Percentiles rank a stretch among this genome's conserved stretches.
Evolutionary conservation across 1,140 invertebrate genomes (phyloP).

Genomic region (Drosophila sp.): DNA sequence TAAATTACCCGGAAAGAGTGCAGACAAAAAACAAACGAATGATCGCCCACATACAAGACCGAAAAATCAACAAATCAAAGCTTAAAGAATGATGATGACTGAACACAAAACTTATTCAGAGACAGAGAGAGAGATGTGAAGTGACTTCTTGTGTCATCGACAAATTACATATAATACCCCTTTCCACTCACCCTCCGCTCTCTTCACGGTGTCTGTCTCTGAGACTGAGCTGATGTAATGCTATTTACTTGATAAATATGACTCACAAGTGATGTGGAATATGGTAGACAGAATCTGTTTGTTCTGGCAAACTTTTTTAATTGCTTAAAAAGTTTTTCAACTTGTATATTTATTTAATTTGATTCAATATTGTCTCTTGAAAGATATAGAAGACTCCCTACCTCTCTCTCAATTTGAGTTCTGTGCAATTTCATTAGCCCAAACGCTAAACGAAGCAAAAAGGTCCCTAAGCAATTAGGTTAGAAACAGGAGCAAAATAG

Average conservation of each 20-base stretch:
- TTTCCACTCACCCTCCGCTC: neutral
- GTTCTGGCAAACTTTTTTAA: slow-evolving; percentile 2
- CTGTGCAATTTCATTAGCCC: slow-evolving; percentile 4
- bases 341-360: neutral
- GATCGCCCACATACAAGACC: slow-evolving; percentile 31
- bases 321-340: neutral
- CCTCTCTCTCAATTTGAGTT: neutral
- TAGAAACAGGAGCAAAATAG: slow-evolving; percentile 3
- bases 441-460: slow-evolving; percentile 7
- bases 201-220: neutral
- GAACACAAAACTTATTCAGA: slow-evolving; percentile 25
- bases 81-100: slow-evolving; percentile 45
- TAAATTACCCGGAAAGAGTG: neutral
- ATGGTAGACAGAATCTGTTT: neutral
- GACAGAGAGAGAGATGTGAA: slow-evolving; percentile 19
- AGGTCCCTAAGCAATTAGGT: slow-evolving; percentile 13
- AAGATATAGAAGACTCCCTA: neutral
- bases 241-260: neutral
- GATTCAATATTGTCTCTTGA: slow-evolving; percentile 6
- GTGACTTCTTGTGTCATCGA: slow-evolving; percentile 44
- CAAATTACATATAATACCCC: slow-evolving; percentile 39
- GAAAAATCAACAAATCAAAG: slow-evolving; percentile 27
- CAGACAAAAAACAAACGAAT: slow-evolving; percentile 25
- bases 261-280: neutral
- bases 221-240: neutral